Base-by-base conservation (phyloP, 2,797 vertebrate species). In the Pipistrellus kuhlii region DNA sequence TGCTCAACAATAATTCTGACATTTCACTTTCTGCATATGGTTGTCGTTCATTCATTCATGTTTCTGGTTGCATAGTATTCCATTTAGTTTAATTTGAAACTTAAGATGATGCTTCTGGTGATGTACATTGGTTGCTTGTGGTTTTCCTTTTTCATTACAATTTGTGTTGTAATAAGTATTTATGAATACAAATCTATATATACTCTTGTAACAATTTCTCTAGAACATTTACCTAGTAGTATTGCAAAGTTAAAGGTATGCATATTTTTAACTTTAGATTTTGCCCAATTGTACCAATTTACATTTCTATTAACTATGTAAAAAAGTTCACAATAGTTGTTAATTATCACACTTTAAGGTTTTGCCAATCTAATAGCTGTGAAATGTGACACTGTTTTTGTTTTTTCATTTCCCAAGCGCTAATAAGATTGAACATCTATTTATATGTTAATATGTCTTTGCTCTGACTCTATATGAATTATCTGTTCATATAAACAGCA, bases 1-100 rank as follows among this genome's bases (percentile, higher is more conserved):
- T 80, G 44, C 7, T 41, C 21, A 51, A 53, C 21, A 13, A 93
- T 86, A 18, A 77, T 72, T 93, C 76, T 93, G 81, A 91, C 66
- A 72, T 94, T 30, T 69, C 17, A 59, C 30, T 30, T 66, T 66
- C 23, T 53, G 17, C n/a, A 78, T 51, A 23, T 85, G 25, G 21
- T 66, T 93, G 23, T 57, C 25, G 55, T 85, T 82, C 15, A 93
- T 48, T 81, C 12, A 32, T 64, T 80, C 25, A 32, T 44, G n/a
- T 93, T 81, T 64, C 41, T 73, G 51, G 12, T 66, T 85, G 44
- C 10, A 20, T 53, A 35, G 14, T 35, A 81, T 76, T 71, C 18
- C 14, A 10, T 35, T 48, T 76, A 90, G 25, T 21, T 76, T 90
- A 69, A 27, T 53, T n/a, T 77, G n/a, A 66, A n/a, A 69, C 41